Conservation (phyloP, 2,113 vertebrate species). For the Zosterops borbonicus region DNA sequence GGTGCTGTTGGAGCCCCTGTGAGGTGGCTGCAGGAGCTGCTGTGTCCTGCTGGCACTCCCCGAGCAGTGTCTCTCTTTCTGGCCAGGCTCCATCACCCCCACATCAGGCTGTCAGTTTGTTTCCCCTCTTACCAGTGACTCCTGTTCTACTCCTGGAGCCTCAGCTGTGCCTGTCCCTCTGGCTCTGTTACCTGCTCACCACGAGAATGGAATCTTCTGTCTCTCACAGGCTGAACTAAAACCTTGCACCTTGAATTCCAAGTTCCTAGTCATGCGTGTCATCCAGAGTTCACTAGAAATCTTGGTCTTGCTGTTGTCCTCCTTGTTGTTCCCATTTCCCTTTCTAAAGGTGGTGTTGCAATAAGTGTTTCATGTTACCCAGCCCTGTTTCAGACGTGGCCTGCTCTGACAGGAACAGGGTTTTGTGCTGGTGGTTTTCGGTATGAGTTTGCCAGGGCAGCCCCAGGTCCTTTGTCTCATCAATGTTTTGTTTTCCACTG, state of each 20-base stretch:
- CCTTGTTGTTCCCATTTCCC: not conserved
- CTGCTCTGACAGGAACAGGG: not conserved
- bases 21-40: not conserved
- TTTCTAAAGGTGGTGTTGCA: not conserved
- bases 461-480: not conserved
- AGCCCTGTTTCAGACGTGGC: not conserved
- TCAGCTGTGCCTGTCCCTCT: not conserved
- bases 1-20: not conserved
- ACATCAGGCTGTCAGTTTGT: not conserved
- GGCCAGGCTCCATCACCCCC: not conserved
- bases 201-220: not conserved
- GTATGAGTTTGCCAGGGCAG: not conserved
- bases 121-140: not conserved
- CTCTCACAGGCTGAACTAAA: not conserved
- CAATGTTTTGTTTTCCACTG: not conserved
- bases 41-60: not conserved
- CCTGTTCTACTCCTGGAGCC: not conserved
- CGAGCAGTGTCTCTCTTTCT: not conserved
- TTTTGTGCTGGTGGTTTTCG: not conserved
- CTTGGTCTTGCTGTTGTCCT: not conserved
- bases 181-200: not conserved
- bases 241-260: not conserved
- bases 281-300: not conserved
- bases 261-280: not conserved
- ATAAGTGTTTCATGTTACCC: accelerated